Evolutionary conservation across 2,113 vertebrate genomes (phyloP).

Genomic region (Kryptolebias marmoratus): DNA sequence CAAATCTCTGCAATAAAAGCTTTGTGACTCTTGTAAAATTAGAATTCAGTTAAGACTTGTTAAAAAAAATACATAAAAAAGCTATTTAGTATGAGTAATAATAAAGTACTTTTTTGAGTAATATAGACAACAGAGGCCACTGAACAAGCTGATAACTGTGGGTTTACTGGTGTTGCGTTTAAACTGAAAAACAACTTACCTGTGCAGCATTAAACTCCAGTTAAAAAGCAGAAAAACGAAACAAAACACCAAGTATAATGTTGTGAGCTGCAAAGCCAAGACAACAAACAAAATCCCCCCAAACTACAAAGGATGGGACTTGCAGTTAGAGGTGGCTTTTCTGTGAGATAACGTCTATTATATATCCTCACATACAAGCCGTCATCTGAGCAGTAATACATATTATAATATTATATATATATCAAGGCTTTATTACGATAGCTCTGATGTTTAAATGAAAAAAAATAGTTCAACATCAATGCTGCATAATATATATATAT

Average conservation of each 20-base stretch:
- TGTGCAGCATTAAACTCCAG: not conserved
- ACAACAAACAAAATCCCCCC: not conserved
- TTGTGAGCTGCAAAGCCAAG: not conserved
- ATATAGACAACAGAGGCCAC: too few relatives aligned
- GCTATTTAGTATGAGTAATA: too few relatives aligned
- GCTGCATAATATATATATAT: too few relatives aligned
- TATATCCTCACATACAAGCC: not conserved
- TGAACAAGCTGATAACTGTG: not conserved
- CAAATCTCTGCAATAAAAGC: too few relatives aligned
- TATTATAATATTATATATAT: too few relatives aligned
- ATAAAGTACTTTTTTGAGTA: too few relatives aligned
- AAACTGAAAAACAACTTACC: not conserved
- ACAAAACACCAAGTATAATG: not conserved
- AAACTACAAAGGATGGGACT: not conserved
- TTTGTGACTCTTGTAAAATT: too few relatives aligned
- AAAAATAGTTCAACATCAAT: too few relatives aligned
- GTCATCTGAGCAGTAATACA: not conserved
- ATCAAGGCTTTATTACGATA: too few relatives aligned
- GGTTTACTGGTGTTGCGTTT: not conserved
- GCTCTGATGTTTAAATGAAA: not conserved
- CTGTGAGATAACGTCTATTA: not conserved
- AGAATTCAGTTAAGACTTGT: too few relatives aligned
- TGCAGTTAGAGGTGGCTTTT: not conserved
- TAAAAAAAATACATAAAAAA: too few relatives aligned
- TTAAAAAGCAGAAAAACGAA: not conserved